Conservation (phyloP, 2,113 vertebrate genomes). For the Arothron firmamentum region DNA sequence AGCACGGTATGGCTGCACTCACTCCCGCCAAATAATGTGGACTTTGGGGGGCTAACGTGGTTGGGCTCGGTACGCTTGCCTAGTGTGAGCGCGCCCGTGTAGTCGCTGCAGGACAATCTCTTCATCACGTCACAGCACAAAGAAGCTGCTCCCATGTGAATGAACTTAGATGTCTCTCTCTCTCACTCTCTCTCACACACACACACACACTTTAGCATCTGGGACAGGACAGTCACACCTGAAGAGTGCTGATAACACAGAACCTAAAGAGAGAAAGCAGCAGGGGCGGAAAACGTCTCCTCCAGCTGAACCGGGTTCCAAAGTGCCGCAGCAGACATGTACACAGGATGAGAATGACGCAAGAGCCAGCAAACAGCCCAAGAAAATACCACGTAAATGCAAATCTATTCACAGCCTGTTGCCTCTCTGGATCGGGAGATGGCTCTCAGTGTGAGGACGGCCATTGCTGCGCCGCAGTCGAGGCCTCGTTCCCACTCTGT, state of each 20-base stretch:
- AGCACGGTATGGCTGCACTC: too few relatives aligned
- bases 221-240: slow-evolving; percentile 56
- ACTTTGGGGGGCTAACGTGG: slow-evolving; percentile 15
- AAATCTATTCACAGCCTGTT: slow-evolving; percentile 42
- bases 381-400: slow-evolving; percentile 43
- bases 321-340: slow-evolving; percentile 35
- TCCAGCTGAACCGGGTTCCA: slow-evolving; percentile 11
- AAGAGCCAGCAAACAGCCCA: slow-evolving; percentile 20
- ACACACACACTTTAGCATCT: slow-evolving; percentile 31
- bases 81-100: slow-evolving; percentile 11
- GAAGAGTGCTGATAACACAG: slow-evolving; percentile 54
- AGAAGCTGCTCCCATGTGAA: slow-evolving; percentile 40
- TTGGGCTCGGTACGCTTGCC: too few relatives aligned
- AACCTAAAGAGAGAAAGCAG: slow-evolving; percentile 43
- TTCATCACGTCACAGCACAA: slow-evolving; percentile 60
- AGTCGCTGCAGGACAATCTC: slow-evolving; percentile 59
- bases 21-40: too few relatives aligned
- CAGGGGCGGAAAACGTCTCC: slow-evolving; percentile 14
- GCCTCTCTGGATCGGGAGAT: slow-evolving; percentile 38
- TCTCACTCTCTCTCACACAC: slow-evolving; percentile 21
- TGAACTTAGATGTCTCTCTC: slow-evolving; percentile 12
- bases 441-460: slow-evolving; percentile 23
- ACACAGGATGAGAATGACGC: slow-evolving; percentile 22
- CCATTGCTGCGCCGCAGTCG: slow-evolving; percentile 21
- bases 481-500: slow-evolving; percentile 32